A percentile compares a stretch with the other conserved stretches of the same genome.
phyloP scores from a whole-genome alignment of 2,113 vertebrate species.

The Gila orcuttii region DNA sequence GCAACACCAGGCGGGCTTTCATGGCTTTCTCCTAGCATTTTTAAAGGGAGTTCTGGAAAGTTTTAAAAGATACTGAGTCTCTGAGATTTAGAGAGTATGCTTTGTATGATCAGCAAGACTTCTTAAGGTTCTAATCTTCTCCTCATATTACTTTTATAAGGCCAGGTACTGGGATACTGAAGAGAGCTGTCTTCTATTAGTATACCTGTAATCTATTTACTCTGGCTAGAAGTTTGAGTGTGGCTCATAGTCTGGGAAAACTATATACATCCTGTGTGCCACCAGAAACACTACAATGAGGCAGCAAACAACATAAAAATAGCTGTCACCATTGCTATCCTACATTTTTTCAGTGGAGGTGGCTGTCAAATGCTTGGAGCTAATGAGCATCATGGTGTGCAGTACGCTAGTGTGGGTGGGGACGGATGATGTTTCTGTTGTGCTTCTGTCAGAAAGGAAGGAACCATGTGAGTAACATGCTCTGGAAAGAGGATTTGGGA shows the following conservation, averaged over 20 bases:
- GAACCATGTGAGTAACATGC: neutral
- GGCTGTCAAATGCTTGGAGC: conserved; percentile 38
- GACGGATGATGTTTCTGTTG: neutral
- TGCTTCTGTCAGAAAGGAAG: neutral
- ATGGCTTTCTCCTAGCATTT: neutral
- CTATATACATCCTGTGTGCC: neutral
- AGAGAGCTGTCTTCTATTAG: neutral
- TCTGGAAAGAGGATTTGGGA: neutral
- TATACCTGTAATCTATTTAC: conserved; percentile 1
- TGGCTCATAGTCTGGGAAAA: neutral
- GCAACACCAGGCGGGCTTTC: neutral
- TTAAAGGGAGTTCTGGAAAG: neutral
- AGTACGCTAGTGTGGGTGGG: neutral
- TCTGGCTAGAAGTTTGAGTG: neutral
- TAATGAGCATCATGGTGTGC: conserved; percentile 43
- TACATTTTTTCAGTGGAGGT: conserved; percentile 14
- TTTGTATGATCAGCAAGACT: neutral
- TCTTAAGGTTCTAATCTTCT: neutral
- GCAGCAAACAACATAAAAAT: conserved; percentile 25
- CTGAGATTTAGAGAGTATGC: neutral
- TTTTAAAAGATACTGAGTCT: neutral
- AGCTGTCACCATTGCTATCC: conserved; percentile 13
- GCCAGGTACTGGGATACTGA: neutral
- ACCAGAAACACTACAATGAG: neutral
- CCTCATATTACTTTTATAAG: conserved; percentile 7